phyloP scores from a whole-genome alignment of 2,113 vertebrate species.

The Trichomycterus rosablanca region DNA sequence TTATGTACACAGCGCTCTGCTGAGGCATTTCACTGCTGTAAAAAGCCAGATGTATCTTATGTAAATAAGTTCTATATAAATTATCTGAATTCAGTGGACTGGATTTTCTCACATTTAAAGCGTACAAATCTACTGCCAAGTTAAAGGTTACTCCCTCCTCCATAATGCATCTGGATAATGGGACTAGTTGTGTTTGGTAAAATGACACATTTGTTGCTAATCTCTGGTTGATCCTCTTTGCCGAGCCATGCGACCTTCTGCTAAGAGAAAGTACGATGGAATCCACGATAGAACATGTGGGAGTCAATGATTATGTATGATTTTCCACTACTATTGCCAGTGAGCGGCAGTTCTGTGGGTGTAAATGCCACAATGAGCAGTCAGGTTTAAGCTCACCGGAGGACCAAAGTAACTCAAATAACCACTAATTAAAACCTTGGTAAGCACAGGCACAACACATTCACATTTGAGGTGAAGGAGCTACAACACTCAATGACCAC shows the following conservation, averaged over 20 bases:
- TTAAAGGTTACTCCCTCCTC: not conserved
- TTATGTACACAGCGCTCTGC: not conserved
- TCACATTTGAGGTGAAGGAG: too few relatives aligned
- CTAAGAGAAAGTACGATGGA: not conserved
- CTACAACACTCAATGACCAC: too few relatives aligned
- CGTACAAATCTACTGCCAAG: conserved; percentile 13
- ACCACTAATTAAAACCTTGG: too few relatives aligned
- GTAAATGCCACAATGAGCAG: too few relatives aligned
- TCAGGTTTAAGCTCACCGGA: too few relatives aligned
- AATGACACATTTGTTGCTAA: not conserved
- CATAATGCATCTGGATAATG: conserved; percentile 13
- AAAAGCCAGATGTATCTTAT: conserved; percentile 1
- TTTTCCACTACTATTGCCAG: too few relatives aligned
- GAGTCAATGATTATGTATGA: too few relatives aligned
- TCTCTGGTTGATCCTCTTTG: not conserved
- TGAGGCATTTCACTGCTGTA: conserved; percentile 1
- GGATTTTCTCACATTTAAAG: conserved; percentile 8
- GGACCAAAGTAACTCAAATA: too few relatives aligned
- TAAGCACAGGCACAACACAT: too few relatives aligned
- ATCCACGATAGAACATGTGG: too few relatives aligned
- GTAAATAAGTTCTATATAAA: conserved; percentile 3
- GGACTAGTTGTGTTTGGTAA: conserved; percentile 8
- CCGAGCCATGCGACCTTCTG: not conserved
- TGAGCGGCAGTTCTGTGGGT: too few relatives aligned
- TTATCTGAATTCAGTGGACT: not conserved